Evolutionary conservation across 2,113 vertebrate genomes (phyloP).

Genomic region (Tragelaphus strepsiceros): DNA sequence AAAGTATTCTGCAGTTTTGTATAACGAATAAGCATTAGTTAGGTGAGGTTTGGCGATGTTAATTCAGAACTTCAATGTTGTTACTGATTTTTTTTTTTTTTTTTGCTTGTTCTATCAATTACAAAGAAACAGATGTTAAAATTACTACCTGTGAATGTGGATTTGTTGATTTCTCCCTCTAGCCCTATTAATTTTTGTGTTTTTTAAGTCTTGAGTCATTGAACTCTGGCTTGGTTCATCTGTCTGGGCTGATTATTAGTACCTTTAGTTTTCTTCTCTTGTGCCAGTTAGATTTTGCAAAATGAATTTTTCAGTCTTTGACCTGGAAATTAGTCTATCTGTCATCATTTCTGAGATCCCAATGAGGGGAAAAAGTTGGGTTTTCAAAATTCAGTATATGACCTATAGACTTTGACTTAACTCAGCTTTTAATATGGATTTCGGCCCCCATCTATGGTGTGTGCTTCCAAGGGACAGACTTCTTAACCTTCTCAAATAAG

Average conservation of each 20-base stretch:
- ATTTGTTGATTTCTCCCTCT: background rate
- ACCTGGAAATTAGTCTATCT: background rate
- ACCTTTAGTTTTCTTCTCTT: background rate
- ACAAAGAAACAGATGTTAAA: background rate
- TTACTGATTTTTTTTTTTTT: background rate
- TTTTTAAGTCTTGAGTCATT: background rate
- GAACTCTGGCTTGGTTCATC: background rate
- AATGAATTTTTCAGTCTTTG: background rate
- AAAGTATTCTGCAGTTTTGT: background rate
- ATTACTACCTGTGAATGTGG: background rate
- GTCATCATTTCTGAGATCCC: background rate
- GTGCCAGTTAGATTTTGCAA: background rate
- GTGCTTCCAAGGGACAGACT: background rate
- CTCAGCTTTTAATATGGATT: background rate
- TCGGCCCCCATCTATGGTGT: background rate
- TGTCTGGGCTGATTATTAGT: background rate
- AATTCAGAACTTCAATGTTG: background rate
- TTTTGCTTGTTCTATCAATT: background rate
- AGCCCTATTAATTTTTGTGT: background rate
- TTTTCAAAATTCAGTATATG: constrained; percentile 18
- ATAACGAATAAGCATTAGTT: background rate
- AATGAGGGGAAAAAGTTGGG: background rate
- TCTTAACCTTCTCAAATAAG: background rate
- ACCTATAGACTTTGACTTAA: background rate
- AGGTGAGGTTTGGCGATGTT: background rate